Percentiles rank a stretch among this genome's conserved stretches.
Evolutionary conservation across 1,140 invertebrate genomes (phyloP).

Genomic region (Coenobita brevimanus): DNA sequence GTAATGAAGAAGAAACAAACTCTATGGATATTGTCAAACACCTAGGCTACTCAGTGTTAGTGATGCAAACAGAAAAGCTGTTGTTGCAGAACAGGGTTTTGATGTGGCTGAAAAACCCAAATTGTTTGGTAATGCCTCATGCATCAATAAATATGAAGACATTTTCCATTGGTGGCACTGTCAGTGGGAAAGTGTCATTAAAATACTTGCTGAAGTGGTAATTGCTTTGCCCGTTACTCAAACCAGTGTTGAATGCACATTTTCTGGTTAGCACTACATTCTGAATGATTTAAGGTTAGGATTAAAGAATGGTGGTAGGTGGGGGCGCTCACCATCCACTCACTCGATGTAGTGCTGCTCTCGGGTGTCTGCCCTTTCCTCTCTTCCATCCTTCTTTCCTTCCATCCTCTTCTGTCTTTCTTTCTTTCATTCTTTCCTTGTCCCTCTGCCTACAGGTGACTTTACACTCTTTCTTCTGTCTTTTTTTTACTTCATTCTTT

Average conservation of each 20-base stretch:
- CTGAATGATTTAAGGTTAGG: neutral
- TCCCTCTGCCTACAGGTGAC: too few relatives aligned
- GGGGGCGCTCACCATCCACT: too few relatives aligned
- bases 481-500: neutral
- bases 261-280: neutral
- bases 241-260: neutral
- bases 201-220: constrained; percentile 4
- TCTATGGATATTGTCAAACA: neutral
- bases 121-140: neutral
- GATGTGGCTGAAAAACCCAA: neutral
- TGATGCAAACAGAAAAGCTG: constrained; percentile 8
- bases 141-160: too few relatives aligned
- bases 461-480: too few relatives aligned
- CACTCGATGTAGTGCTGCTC: too few relatives aligned
- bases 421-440: too few relatives aligned
- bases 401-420: too few relatives aligned
- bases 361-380: too few relatives aligned
- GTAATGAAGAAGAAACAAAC: neutral
- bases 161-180: neutral
- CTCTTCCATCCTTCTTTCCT: too few relatives aligned
- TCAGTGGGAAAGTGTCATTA: neutral
- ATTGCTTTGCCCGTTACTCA: neutral
- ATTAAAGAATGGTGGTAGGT: too few relatives aligned
- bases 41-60: neutral
- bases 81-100: neutral